A percentile compares a stretch with the other conserved stretches of the same genome.
These are phyloP conservation scores for Trichogramma evanescens DNA, from an alignment of 2,888 invertebrate genomes.

Conservation along the genomic window DNA sequence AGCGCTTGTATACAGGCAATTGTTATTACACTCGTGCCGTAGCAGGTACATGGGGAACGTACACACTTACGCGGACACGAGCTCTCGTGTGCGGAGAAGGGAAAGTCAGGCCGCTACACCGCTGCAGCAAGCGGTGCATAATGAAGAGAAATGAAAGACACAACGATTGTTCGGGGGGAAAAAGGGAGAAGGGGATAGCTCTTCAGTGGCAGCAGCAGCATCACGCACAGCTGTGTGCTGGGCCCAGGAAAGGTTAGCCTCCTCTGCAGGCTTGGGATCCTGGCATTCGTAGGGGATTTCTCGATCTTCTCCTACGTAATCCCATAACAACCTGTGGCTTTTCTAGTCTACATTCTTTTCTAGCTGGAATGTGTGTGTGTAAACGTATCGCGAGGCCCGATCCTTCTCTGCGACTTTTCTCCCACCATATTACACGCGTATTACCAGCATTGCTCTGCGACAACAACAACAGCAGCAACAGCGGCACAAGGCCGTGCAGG, in stretches of 20 bases:
- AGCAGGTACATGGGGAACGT: too few species aligned
- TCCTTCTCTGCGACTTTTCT: not conserved
- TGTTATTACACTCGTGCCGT: too few species aligned
- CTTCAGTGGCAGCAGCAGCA: not conserved
- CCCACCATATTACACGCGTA: not conserved
- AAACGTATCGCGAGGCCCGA: not conserved
- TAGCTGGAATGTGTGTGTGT: conserved; percentile 17
- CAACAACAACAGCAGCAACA: too few species aligned
- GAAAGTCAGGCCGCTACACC: too few species aligned
- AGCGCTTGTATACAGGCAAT: too few species aligned
- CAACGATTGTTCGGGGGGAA: too few species aligned
- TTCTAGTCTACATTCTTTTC: conserved; percentile 18
- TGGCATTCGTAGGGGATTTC: conserved; percentile 23
- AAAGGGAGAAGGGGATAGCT: not conserved
- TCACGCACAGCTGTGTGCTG: not conserved
- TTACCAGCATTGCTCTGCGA: too few species aligned
- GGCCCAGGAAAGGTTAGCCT: conserved; percentile 8
- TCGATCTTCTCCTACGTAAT: conserved; percentile 22
- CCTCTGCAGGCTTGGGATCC: conserved; percentile 11
- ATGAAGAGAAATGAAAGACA: too few species aligned
- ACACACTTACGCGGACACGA: too few species aligned
- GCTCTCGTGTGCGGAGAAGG: too few species aligned
- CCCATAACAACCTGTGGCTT: conserved; percentile 22
- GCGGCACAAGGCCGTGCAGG: too few species aligned
- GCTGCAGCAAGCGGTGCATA: too few species aligned